Evolutionary conservation across 2,113 vertebrate genomes (phyloP).

Genomic region (Aplodontia rufa): DNA sequence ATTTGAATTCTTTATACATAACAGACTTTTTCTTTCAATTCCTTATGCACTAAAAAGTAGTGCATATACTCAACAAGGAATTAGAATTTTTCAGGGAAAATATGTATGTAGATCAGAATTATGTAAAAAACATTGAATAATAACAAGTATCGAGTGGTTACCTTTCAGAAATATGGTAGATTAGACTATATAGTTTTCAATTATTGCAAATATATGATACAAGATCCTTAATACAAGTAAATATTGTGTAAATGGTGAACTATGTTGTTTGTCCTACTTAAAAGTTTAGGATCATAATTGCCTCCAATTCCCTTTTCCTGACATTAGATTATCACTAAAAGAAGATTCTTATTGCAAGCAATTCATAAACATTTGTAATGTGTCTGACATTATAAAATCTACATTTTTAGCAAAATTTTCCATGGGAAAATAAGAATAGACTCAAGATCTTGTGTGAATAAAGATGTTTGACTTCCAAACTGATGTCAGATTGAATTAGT

Average conservation of each 20-base stretch:
- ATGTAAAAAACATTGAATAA: no score
- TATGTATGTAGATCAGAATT: no score
- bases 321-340: background rate
- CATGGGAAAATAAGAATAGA: background rate
- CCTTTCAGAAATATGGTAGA: background rate
- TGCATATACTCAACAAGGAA: no score
- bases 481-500: background rate
- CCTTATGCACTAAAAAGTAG: background rate
- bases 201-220: background rate
- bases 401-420: background rate
- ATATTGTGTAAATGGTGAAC: background rate
- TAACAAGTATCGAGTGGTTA: background rate
- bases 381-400: background rate
- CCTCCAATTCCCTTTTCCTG: background rate
- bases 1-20: background rate
- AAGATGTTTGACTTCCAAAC: background rate
- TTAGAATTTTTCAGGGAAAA: no score
- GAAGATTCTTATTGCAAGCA: background rate
- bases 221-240: constrained; percentile 16
- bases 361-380: background rate
- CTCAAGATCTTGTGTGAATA: background rate
- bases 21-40: background rate
- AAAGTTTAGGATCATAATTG: background rate
- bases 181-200: background rate
- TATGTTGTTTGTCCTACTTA: background rate